Percentiles rank a stretch among this genome's conserved stretches.
Conservation (phyloP, 2,113 vertebrate genomes). For the Myanophis thanlyinensis region DNA sequence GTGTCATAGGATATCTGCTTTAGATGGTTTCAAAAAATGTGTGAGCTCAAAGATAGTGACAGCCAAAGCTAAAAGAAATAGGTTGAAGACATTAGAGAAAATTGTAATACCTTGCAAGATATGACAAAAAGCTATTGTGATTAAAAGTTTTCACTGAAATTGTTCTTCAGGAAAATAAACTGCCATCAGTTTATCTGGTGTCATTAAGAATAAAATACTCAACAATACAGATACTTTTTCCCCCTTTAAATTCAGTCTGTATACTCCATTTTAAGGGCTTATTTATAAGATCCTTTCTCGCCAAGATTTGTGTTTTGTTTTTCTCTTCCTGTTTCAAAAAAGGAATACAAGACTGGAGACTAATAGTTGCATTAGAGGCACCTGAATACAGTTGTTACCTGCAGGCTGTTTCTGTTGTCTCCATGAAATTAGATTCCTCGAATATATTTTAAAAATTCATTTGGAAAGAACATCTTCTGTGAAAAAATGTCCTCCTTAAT, state of each 20-base stretch:
- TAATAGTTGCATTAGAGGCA: conserved; percentile 1
- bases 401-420: neutral
- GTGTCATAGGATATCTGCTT: neutral
- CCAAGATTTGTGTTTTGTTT: conserved; percentile 1
- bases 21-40: neutral
- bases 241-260: neutral
- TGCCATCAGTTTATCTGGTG: neutral
- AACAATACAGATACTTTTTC: neutral
- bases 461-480: conserved; percentile 1
- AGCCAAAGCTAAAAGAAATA: neutral
- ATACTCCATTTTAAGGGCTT: neutral
- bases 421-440: neutral
- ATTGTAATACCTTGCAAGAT: neutral
- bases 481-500: conserved; percentile 6
- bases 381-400: neutral
- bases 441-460: conserved; percentile 1
- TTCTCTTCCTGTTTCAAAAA: neutral
- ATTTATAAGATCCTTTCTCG: conserved; percentile 10
- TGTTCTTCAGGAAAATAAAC: conserved; percentile 12
- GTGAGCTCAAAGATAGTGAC: neutral
- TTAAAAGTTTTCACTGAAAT: conserved; percentile 12
- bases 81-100: neutral
- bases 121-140: neutral
- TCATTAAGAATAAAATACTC: conserved; percentile 1
- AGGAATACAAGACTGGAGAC: conserved; percentile 7